Base-by-base conservation (phyloP, 2,113 vertebrate species). In the Malurus alboscapulatus region DNA sequence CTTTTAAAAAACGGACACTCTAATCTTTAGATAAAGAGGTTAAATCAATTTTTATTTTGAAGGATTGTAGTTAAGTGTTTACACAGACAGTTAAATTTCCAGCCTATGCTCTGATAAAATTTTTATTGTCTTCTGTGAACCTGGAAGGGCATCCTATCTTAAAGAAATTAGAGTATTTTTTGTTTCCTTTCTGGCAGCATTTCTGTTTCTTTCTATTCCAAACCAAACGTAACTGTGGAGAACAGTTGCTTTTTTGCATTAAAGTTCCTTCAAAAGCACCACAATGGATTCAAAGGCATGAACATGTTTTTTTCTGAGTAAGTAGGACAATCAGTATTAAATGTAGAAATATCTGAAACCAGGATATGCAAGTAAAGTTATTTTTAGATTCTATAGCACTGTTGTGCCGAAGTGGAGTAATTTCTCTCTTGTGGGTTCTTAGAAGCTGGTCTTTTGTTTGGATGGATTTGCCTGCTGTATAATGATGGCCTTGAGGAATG, bases 401-500 rank as follows among this genome's bases (percentile, higher is more conserved):
- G 13, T 63, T 89, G 67, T 83, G 51, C 55, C 51, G 55, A 80
- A 93, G 6, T 62, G 29, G 72, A 80, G 51, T 85, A 5, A 73
- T 94, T 94, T 92, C 50, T 89, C 55, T 87, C 75, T 77, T 86
- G 55, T 26, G 76, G 40, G 7, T 80, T 85, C 76, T 93, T 90
- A 80, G 51, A 94, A 91, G 63, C 69, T 79, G 25, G 24, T 79
- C 63, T 83, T 94, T 88, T 89, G 83, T 93, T 91, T 95, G 69
- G 57, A 53, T 90, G 62, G 61, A 73, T 94, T 94, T 84, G 61
- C 59, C 65, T 85, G 65, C 42, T 91, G 42, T 88, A 86, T 90
- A 85, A 88, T 76, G 84, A 91, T 90, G 81, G 90, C 68, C 72
- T 91, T 93, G 38, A 91, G 77, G 82, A 92, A 92, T 69, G 61